Base-by-base conservation (phyloP, 30 jellyfish, hydroid and myxozoan species). In the Pseudorhiza aurosa region DNA sequence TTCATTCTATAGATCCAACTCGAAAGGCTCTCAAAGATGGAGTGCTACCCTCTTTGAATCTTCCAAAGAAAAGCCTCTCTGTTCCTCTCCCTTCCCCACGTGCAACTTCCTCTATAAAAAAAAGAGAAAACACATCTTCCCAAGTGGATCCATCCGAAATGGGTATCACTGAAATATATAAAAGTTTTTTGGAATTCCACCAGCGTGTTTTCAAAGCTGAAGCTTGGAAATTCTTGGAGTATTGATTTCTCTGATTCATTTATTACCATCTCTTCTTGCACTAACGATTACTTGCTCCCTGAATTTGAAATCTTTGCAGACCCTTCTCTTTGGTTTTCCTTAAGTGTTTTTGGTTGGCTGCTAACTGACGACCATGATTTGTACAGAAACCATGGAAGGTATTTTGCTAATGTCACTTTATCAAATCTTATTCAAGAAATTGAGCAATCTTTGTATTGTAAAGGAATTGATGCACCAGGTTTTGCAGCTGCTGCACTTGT, bases 11-110 rank as follows among this genome's bases (percentile, higher is more conserved):
- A 49, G 87, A 74, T 74, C 63, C 87, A 12, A 49, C 87, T 12
- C 87, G 87, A 17, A 49, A 74, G 21, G 42, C 76, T 17, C 77
- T 74, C 12, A 74, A 74, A 55, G 87, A 74, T 3, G 87, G 87
- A 30, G 87, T 8, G 40, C 25, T 74, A 43, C 87, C 87, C 1
- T 29, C 87, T 0, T 55, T 74, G 45, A 29, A 74, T 74, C 76
- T 74, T 56, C 87, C 60, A 53, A 74, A 74, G 63, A 42, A 39
- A 15, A 70, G 1, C 40, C 12, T 71, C 37, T 14, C 53, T 45
- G 53, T 60, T 60, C 32, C 75, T 40, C 21, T 68, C 82, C 82
- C 82, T 32, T 19, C 82, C 65, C 82, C 72, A 32, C 82, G 65
- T 45, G 21, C 82, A 4, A 68, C 82, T n/a, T n/a, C n/a, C n/a